Evolutionary conservation across 2,888 invertebrate species (phyloP), one percentile per base, ranked within the genome.

Genomic region (Poecilus cupreus): DNA sequence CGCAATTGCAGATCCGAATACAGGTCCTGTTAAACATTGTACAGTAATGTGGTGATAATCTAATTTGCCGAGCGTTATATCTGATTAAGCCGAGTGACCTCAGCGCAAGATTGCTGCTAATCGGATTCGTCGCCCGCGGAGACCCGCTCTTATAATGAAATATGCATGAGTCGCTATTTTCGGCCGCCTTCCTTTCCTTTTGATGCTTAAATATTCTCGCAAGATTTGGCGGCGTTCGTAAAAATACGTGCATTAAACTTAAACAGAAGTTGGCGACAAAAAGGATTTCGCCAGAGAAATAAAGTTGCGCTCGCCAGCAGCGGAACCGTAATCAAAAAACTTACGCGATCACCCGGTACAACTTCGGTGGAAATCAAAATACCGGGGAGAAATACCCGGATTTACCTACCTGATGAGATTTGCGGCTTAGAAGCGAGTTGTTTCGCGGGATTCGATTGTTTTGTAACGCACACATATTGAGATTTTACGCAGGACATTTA

Each of bases 181-280:
- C 32, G 24, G 46, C 11, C 32, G 43, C 10, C 39, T 43, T 37
- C 22, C 32, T 11, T 64, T 64, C 37, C 60, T 64, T 64, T 32
- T 64, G 64, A 64, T 72, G 72, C 49, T 72, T 72, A 72, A 72
- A 72, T 72, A 43, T 72, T 43, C 72, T 72, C 46, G 43, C 20
- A 46, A 72, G 72, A 72, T 72, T 72, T 72, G 46, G n/a, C 32
- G 13, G 72, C 46, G 43, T 72, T 72, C 46, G 72, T 72, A 72
- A 72, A 72, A 72, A 72, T 72, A 72, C 72, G 72, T 72, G 72
- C 43, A 43, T 72, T 72, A 72, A 72, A 72, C 72, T 72, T 43
- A 72, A 39, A 49, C 46, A 39, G 46, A 72, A 72, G 72, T 72
- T 72, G 24, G 46, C 49, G 46, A 72, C 72, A 72, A 72, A 60